Base-by-base conservation (phyloP, 1,140 invertebrate genomes). In the Eurosta solidaginis region DNA sequence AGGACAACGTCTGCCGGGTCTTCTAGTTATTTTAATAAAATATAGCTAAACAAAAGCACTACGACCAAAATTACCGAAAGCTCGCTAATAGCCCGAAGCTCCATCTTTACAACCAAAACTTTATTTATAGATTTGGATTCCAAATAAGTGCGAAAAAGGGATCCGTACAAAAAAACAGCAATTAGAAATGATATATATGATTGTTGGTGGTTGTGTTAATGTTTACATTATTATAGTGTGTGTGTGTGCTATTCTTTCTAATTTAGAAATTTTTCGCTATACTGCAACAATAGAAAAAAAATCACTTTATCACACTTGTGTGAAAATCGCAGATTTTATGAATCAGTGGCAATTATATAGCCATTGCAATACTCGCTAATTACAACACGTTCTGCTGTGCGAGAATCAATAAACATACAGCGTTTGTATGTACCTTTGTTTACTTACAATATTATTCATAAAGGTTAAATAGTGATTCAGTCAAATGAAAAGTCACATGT, bases 301-400 rank as follows among this genome's bases (percentile, higher is more conserved):
- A n/a, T n/a, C n/a, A n/a, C n/a, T n/a, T n/a, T n/a, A n/a, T n/a
- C n/a, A n/a, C n/a, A n/a, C n/a, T n/a, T n/a, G n/a, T n/a, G n/a
- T n/a, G n/a, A n/a, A n/a, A n/a, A 20, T 40, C 4, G 27, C 7
- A 20, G 20, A n/a, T 68, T 68, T 68, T 68, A 68, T 68, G 59
- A 68, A 68, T 68, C 59, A 68, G 59, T 68, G 36, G 59, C 59
- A 68, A 68, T 68, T 68, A 68, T 12, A 68, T 6, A 40, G 59
- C 59, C 36, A 68, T 68, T 68, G 40, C 33, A 68, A 40, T 68
- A 68, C 40, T 42, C n/a, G 59, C 59, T 36, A 68, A 68, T 68
- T 68, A 68, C 29, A 22, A 68, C 59, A 40, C 59, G 59, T 68
- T 68, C 40, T 68, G 20, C 40, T 36, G 59, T 68, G 59, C n/a